Percentiles rank a stretch among this genome's conserved stretches.
These are phyloP conservation scores for Arnoldichthys spilopterus DNA, from an alignment of 2,797 vertebrate species.

Conservation along the genomic window DNA sequence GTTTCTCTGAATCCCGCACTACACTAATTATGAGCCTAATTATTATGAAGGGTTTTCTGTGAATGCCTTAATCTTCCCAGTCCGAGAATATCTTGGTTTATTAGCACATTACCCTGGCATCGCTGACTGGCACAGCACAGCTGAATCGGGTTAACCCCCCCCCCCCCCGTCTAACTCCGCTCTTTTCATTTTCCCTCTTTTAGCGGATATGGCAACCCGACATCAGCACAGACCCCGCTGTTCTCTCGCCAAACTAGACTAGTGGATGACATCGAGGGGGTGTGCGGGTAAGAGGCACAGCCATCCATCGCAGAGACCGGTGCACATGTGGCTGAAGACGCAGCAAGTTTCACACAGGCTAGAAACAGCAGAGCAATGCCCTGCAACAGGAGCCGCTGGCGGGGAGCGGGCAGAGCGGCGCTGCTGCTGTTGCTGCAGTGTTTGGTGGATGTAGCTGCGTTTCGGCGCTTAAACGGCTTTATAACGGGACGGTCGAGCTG, in stretches of 20 bases:
- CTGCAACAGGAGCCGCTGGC: too few relatives aligned
- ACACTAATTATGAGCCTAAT: background rate
- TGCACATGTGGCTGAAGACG: background rate
- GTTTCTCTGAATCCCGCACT: background rate
- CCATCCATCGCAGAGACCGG: background rate
- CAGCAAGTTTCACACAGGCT: slow-evolving; percentile 2
- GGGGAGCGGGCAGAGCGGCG: background rate
- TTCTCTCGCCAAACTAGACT: background rate
- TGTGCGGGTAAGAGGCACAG: background rate
- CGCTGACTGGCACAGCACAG: background rate
- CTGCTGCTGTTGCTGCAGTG: background rate
- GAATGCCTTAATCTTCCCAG: too few relatives aligned
- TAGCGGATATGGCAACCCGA: background rate
- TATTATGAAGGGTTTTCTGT: too few relatives aligned
- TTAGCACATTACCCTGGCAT: background rate
- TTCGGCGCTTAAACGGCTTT: too few relatives aligned
- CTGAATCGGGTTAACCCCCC: background rate
- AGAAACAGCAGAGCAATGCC: background rate
- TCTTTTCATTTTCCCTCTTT: background rate
- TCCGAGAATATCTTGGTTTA: background rate
- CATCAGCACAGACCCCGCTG: background rate
- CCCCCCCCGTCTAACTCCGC: background rate
- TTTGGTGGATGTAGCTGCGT: too few relatives aligned
- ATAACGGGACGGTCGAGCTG: too few relatives aligned
- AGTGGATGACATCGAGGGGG: background rate